These are phyloP conservation scores for Lamprotornis superbus DNA, from an alignment of 2,113 vertebrate species.

Conservation along the genomic window DNA sequence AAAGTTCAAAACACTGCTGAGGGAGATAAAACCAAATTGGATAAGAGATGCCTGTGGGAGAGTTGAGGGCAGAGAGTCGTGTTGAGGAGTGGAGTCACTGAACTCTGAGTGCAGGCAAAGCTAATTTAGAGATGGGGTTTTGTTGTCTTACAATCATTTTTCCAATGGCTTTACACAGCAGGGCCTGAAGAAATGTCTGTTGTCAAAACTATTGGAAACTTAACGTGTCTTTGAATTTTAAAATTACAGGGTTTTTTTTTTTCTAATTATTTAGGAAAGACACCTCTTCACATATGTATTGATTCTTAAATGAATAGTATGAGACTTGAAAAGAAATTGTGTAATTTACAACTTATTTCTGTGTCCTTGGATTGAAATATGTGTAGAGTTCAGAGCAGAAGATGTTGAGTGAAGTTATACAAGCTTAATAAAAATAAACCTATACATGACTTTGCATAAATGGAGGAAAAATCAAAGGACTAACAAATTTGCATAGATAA, in stretches of 20 bases:
- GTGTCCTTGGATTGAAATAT: background rate
- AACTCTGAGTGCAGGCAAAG: background rate
- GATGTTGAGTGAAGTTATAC: background rate
- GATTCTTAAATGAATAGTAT: background rate
- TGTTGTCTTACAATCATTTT: background rate
- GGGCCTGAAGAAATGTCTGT: background rate
- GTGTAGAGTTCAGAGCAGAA: slow-evolving; percentile 14
- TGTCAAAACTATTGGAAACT: background rate
- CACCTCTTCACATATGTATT: background rate
- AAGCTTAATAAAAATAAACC: slow-evolving; percentile 60
- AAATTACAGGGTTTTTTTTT: background rate
- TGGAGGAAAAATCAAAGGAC: slow-evolving; percentile 44
- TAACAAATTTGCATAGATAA: slow-evolving; percentile 63
- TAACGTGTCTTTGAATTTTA: background rate
- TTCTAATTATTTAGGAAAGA: background rate
- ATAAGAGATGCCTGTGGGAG: background rate
- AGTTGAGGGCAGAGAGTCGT: background rate
- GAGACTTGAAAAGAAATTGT: slow-evolving; percentile 32
- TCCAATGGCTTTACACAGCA: background rate
- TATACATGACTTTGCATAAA: slow-evolving; percentile 58
- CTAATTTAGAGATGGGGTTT: background rate
- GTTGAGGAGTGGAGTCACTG: background rate
- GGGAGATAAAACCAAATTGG: background rate
- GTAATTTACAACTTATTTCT: slow-evolving; percentile 19
- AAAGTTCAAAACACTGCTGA: background rate